Evolutionary conservation across 2,888 invertebrate genomes (phyloP), one percentile per base, ranked within the genome.

Genomic region (Sialis fuliginosa): DNA sequence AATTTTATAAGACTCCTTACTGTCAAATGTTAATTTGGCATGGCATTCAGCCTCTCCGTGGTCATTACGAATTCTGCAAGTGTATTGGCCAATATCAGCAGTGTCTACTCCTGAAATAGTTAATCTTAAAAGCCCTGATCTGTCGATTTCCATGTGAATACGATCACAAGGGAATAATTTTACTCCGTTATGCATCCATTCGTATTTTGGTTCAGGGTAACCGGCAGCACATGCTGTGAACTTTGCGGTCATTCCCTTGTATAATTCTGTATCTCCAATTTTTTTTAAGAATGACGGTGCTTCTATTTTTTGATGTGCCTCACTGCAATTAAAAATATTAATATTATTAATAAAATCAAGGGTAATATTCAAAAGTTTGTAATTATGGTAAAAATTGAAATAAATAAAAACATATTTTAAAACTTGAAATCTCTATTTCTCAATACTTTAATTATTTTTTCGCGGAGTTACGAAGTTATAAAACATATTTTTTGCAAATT

Each of bases 161-260:
- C 90, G 76, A 52, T 87, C 86, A 44, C 84, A 81, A 1, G 88
- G 85, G 69, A 82, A 85, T 8, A 91, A 57, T 59, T 79, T 76
- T 56, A 81, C 76, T 52, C 81, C 81, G 64, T 87, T 81, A 56
- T 85, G 78, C 68, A 78, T 89, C 84, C 84, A 85, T 60, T 90
- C 88, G 43, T 84, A 87, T 48, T 84, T 85, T 0, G 91, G 91
- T 48, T 89, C 89, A 0, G 92, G 92, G 48, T 74, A 73, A 48
- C 92, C 92, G 42, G 83, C 80, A 43, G 84, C 81, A 62, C 91
- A 91, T 47, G 91, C 91, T n/a, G 90, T 92, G 64, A 92, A 90
- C 66, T 89, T 89, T 47, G 86, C 90, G 40, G 84, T 79, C 82
- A 90, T 87, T 34, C 88, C 86, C 57, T 82, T 80, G 64, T 81